A percentile compares a stretch with the other conserved stretches of the same genome.
These are phyloP conservation scores for Brachynemurus nebulosus DNA, from an alignment of 2,888 invertebrate species.

Conservation along the genomic window DNA sequence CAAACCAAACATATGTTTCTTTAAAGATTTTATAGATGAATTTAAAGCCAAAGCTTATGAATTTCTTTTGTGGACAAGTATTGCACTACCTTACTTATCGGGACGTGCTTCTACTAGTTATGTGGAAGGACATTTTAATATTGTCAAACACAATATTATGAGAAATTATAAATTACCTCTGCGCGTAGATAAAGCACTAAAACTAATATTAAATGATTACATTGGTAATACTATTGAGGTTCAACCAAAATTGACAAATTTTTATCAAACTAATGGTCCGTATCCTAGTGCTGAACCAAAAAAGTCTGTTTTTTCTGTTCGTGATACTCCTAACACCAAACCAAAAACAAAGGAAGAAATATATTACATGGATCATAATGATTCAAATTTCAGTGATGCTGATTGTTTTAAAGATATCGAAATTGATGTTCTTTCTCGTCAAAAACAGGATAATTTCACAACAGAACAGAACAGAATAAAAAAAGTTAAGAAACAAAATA, in stretches of 20 bases:
- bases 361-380: background rate
- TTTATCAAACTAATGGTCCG: background rate
- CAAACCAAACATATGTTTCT: background rate
- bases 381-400: background rate
- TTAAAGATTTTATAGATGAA: conserved; percentile 1
- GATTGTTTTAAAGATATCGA: background rate
- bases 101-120: background rate
- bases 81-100: background rate
- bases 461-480: no score
- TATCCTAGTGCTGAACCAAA: background rate
- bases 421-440: no score
- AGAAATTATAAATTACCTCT: background rate
- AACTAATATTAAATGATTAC: background rate
- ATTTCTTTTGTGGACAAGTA: background rate
- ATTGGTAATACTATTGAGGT: background rate
- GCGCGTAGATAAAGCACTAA: background rate
- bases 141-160: background rate
- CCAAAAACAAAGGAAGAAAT: background rate
- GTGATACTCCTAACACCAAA: background rate
- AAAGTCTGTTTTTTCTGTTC: background rate
- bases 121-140: conserved; percentile 2
- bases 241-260: background rate
- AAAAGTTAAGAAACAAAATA: no score
- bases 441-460: no score
- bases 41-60: background rate